Conservation (phyloP, 2,113 vertebrate genomes). For the Channa argus region DNA sequence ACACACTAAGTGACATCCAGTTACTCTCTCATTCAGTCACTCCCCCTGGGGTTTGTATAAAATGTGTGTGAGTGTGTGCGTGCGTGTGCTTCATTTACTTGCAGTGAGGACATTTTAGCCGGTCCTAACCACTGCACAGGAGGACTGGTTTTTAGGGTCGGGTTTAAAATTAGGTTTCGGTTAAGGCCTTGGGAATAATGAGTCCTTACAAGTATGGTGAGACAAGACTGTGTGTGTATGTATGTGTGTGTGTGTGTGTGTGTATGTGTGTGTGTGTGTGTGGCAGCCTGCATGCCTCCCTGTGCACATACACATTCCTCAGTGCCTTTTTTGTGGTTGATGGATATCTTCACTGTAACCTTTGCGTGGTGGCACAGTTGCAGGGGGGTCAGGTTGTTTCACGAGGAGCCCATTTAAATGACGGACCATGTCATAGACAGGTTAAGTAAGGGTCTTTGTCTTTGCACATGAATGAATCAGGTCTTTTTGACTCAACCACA, state of each 20-base stretch:
- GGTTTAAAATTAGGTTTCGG: no score
- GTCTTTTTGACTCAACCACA: slow-evolving; percentile 36
- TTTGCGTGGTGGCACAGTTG: slow-evolving; percentile 41
- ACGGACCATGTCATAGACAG: slow-evolving; percentile 47
- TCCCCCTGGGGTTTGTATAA: slow-evolving; percentile 1
- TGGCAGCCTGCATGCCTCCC: not conserved
- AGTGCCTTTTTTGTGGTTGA: slow-evolving; percentile 48
- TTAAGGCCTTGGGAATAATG: no score
- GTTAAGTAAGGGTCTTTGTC: slow-evolving; percentile 72
- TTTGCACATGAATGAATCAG: slow-evolving; percentile 43
- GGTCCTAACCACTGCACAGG: no score
- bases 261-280: slow-evolving; percentile 11
- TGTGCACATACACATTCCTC: slow-evolving; percentile 4
- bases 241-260: not conserved
- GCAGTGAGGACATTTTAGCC: no score
- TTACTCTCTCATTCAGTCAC: slow-evolving; percentile 27
- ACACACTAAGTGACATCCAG: slow-evolving; percentile 35
- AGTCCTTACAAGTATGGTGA: no score
- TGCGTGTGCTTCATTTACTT: no score
- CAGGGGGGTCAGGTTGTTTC: slow-evolving; percentile 40
- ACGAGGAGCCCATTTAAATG: slow-evolving; percentile 61
- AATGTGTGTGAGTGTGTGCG: not conserved
- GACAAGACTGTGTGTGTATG: no score
- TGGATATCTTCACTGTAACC: slow-evolving; percentile 57
- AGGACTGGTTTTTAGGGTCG: no score